These are phyloP conservation scores for Thymallus thymallus DNA, from an alignment of 2,113 vertebrate species.

Conservation along the genomic window DNA sequence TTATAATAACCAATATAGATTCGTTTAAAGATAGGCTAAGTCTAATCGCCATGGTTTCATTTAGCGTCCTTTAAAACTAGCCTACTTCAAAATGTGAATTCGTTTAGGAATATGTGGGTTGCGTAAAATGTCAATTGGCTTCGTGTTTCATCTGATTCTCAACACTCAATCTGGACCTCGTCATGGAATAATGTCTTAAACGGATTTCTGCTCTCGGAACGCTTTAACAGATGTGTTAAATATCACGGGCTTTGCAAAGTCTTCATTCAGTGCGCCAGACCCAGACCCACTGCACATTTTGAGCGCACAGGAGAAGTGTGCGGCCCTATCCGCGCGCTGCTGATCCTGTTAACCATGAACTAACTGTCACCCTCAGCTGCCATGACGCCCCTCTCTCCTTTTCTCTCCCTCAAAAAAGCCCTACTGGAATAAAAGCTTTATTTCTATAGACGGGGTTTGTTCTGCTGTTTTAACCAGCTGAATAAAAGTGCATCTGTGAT, in stretches of 20 bases:
- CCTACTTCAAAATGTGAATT: neutral
- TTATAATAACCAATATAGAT: neutral
- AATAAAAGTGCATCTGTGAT: slow-evolving; percentile 92
- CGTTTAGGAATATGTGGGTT: neutral
- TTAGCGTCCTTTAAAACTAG: neutral
- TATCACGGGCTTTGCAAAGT: slow-evolving; percentile 75
- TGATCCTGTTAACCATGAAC: slow-evolving; percentile 99
- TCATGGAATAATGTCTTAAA: slow-evolving; percentile 76
- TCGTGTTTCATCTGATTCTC: slow-evolving; percentile 68
- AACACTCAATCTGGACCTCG: slow-evolving; percentile 74
- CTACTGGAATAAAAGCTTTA: slow-evolving; percentile 88
- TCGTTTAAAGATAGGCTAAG: neutral
- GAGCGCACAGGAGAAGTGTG: slow-evolving; percentile 79
- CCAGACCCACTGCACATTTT: slow-evolving; percentile 70
- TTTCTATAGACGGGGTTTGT: slow-evolving; percentile 91
- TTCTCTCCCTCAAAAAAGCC: slow-evolving; percentile 78
- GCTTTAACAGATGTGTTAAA: slow-evolving; percentile 98
- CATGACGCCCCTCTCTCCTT: slow-evolving; percentile 73
- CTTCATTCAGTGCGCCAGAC: slow-evolving; percentile 78
- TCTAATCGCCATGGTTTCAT: neutral
- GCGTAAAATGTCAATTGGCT: slow-evolving; percentile 63
- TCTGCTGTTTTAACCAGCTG: slow-evolving; percentile 83
- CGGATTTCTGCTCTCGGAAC: slow-evolving; percentile 77
- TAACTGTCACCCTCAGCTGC: slow-evolving; percentile 99
- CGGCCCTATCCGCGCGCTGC: slow-evolving; percentile 78